phyloP scores from a whole-genome alignment of 2,888 invertebrate species.

The Hartigia nigra region DNA sequence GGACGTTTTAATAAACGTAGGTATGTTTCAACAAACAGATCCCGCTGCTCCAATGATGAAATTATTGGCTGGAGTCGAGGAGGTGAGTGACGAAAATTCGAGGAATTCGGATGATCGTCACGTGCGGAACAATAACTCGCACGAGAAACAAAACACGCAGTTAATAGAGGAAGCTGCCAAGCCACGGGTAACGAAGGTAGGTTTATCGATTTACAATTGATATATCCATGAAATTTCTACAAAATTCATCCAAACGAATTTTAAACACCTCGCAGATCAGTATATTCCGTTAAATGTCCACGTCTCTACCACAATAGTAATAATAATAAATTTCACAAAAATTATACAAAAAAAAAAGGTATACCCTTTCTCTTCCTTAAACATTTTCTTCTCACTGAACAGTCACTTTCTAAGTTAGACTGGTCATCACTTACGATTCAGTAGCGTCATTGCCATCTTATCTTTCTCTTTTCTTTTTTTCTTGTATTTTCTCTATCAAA shows the following conservation, averaged over 20 bases:
- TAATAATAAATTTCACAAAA: neutral
- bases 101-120: slow-evolving; percentile 34
- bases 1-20: neutral
- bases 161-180: slow-evolving; percentile 35
- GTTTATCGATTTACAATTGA: neutral
- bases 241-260: neutral
- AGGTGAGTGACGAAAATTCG: slow-evolving; percentile 43
- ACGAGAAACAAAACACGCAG: slow-evolving; percentile 40
- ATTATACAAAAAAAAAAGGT: neutral
- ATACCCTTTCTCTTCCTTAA: neutral
- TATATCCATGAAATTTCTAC: neutral
- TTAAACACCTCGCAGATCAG: neutral
- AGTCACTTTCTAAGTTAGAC: neutral
- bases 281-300: neutral
- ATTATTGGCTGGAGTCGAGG: slow-evolving; percentile 61
- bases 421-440: neutral
- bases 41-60: slow-evolving; percentile 57
- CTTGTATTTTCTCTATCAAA: neutral
- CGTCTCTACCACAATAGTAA: neutral
- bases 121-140: slow-evolving; percentile 41
- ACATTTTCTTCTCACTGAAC: neutral
- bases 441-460: neutral
- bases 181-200: slow-evolving; percentile 49
- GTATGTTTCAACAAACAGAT: neutral
- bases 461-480: neutral